Evolutionary conservation across 2,888 invertebrate species (phyloP).

Genomic region (Cryptus armator): DNA sequence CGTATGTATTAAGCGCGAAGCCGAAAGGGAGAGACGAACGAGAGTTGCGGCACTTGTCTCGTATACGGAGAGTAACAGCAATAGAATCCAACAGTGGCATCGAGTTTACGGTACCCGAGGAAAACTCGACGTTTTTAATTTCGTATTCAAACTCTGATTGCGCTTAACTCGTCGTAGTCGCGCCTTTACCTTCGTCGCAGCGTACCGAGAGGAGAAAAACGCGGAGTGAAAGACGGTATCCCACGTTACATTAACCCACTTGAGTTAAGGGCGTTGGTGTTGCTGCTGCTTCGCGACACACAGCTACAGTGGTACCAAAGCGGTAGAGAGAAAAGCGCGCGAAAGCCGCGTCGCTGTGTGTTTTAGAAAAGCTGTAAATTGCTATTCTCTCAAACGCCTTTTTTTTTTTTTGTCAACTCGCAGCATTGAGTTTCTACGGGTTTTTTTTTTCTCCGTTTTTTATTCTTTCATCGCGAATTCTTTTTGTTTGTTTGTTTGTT

Average conservation of each 20-base stretch:
- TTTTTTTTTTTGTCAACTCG: background rate
- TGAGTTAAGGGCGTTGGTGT: constrained; percentile 21
- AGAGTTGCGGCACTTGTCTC: constrained; percentile 29
- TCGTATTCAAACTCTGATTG: constrained; percentile 77
- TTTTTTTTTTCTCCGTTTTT: background rate
- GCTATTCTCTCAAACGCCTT: constrained; percentile 3
- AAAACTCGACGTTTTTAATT: constrained; percentile 75
- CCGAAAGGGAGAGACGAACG: background rate
- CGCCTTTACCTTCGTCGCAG: constrained; percentile 2
- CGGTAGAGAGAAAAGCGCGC: background rate
- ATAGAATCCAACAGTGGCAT: constrained; percentile 2
- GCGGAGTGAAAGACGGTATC: background rate
- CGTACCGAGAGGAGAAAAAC: too few relatives aligned
- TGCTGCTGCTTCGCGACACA: constrained; percentile 27
- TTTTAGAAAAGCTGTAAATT: constrained; percentile 47
- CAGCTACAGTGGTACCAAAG: constrained; percentile 13
- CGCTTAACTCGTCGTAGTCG: constrained; percentile 58
- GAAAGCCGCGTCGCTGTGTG: constrained; percentile 5
- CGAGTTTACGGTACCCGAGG: constrained; percentile 6
- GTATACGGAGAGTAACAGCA: constrained; percentile 20
- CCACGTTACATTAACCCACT: constrained; percentile 51
- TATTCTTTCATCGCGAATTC: constrained; percentile 14
- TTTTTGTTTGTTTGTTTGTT: background rate
- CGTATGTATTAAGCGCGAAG: background rate
- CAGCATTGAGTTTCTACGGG: background rate